Evolutionary conservation across 23 tunicate species (phyloP).

Genomic region (Clavelina lepadiformis): DNA sequence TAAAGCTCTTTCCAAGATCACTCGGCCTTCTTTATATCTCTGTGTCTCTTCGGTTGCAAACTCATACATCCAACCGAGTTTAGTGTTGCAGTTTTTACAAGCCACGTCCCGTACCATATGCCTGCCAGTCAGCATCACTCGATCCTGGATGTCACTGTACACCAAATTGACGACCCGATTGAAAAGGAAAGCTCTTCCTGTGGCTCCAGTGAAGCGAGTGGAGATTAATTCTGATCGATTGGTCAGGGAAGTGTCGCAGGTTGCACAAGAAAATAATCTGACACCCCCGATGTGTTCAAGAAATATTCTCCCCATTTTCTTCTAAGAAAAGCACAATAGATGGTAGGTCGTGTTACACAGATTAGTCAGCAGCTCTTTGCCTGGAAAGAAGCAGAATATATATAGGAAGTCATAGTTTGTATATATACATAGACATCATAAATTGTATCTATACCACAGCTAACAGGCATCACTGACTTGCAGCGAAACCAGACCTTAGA

Average conservation of each 20-base stretch:
- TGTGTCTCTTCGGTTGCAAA: constrained; percentile 95
- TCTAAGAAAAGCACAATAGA: background rate
- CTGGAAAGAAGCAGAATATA: too few species aligned
- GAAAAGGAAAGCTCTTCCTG: constrained; percentile 97
- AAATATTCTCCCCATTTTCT: constrained; percentile 87
- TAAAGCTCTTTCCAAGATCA: constrained; percentile 89
- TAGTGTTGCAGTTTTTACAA: constrained; percentile 85
- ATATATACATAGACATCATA: too few species aligned
- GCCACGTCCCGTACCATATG: constrained; percentile 98
- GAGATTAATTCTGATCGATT: constrained; percentile 85
- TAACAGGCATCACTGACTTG: too few species aligned
- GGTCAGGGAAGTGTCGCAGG: constrained; percentile 86
- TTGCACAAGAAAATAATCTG: constrained; percentile 77
- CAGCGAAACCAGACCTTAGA: too few species aligned
- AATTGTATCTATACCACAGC: too few species aligned
- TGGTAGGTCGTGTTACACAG: background rate
- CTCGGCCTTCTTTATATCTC: constrained; percentile 68
- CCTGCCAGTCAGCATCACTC: constrained; percentile 97
- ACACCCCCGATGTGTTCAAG: constrained; percentile 91
- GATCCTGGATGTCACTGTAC: constrained; percentile 92
- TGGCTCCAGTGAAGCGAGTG: constrained; percentile 99
- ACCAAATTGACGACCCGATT: constrained; percentile 88
- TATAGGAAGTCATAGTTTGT: too few species aligned
- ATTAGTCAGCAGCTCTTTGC: too few species aligned
- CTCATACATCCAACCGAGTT: constrained; percentile 99